Percentiles rank a stretch among this genome's conserved stretches.
phyloP scores from a whole-genome alignment of 2,113 vertebrate species.

The Microcebus jonahi region DNA sequence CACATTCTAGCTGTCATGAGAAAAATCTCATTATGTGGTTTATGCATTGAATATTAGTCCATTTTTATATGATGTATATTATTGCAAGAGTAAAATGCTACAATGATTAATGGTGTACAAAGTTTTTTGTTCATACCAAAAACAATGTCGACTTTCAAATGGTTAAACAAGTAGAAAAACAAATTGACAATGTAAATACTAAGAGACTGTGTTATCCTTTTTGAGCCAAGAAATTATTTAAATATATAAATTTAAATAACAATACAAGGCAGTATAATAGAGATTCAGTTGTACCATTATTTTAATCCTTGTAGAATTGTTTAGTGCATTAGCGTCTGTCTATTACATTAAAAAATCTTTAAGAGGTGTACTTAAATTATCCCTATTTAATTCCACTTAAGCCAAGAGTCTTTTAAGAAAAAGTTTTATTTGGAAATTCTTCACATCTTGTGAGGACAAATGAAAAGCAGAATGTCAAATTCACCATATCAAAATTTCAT shows the following conservation, averaged over 20 bases:
- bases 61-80: background rate
- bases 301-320: slow-evolving; percentile 62
- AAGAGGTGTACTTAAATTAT: slow-evolving; percentile 54
- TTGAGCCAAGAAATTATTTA: slow-evolving; percentile 60
- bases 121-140: background rate
- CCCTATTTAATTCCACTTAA: slow-evolving; percentile 54
- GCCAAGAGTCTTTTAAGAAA: slow-evolving; percentile 49
- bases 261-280: slow-evolving; percentile 54
- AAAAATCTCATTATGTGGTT: slow-evolving; percentile 17
- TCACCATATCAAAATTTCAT: slow-evolving; percentile 49
- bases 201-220: slow-evolving; percentile 41
- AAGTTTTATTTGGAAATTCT: slow-evolving; percentile 58
- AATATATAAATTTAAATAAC: slow-evolving; percentile 69
- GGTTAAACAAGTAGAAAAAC: slow-evolving; percentile 52
- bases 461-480: slow-evolving; percentile 63
- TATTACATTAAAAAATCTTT: slow-evolving; percentile 46
- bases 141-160: slow-evolving; percentile 42
- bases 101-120: background rate
- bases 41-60: slow-evolving; percentile 10
- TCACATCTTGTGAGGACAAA: slow-evolving; percentile 48
- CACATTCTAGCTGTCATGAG: background rate
- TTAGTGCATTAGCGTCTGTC: slow-evolving; percentile 49
- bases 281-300: slow-evolving; percentile 59
- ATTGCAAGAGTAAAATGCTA: slow-evolving; percentile 24
- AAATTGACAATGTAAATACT: slow-evolving; percentile 31